Evolutionary conservation across 2,888 invertebrate species (phyloP).

Genomic region (Melangyna quadrimaculata): DNA sequence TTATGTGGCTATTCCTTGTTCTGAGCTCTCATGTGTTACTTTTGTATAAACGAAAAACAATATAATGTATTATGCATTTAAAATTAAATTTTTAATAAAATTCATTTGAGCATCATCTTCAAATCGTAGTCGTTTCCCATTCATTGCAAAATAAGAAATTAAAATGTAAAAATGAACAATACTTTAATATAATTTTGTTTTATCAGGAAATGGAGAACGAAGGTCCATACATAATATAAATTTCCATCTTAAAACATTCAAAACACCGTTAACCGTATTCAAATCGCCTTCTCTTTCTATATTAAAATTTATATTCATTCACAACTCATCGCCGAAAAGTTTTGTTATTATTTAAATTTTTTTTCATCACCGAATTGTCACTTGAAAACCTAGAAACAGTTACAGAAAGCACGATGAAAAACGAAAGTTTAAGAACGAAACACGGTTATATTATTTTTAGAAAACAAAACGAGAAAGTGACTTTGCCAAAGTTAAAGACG

Average conservation of each 20-base stretch:
- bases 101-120: too few relatives aligned
- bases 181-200: slow-evolving; percentile 29
- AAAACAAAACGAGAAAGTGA: not conserved
- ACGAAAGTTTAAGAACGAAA: not conserved
- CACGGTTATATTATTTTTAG: not conserved
- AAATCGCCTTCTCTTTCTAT: not conserved
- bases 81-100: slow-evolving; percentile 63
- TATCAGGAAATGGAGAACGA: too few relatives aligned
- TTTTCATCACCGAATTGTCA: slow-evolving; percentile 28
- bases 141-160: slow-evolving; percentile 42
- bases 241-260: slow-evolving; percentile 16
- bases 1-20: not conserved
- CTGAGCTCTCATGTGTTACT: not conserved
- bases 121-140: slow-evolving; percentile 11
- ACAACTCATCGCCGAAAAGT: slow-evolving; percentile 8
- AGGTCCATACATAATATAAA: not conserved
- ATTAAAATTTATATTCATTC: not conserved
- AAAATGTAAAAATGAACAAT: not conserved
- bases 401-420: not conserved
- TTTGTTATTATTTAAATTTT: slow-evolving; percentile 17
- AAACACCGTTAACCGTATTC: not conserved
- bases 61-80: slow-evolving; percentile 24
- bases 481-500: not conserved
- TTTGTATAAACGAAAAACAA: not conserved
- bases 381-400: slow-evolving; percentile 6